A percentile compares a stretch with the other conserved stretches of the same genome.
phyloP scores from a whole-genome alignment of 2,888 invertebrate species.

The Agrochola circellaris region DNA sequence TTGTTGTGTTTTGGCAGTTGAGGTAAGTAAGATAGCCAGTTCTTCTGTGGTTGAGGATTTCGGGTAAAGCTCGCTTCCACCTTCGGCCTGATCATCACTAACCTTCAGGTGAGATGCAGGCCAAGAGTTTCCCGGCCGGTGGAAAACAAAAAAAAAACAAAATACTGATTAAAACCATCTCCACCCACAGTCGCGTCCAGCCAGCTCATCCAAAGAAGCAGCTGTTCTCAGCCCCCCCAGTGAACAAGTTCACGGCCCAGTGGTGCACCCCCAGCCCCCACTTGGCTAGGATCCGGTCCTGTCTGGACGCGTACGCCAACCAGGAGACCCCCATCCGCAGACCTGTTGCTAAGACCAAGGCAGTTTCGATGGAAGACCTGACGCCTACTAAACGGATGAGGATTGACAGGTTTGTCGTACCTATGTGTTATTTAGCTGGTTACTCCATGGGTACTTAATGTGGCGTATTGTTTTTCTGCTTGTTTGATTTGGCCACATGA shows the following conservation, averaged over 20 bases:
- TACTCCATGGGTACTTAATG: background rate
- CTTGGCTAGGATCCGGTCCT: constrained; percentile 80
- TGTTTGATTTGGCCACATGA: background rate
- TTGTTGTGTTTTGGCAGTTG: too few relatives aligned
- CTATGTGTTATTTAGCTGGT: background rate
- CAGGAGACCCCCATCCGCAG: constrained; percentile 65
- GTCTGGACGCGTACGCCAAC: constrained; percentile 77
- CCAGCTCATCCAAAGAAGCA: constrained; percentile 85
- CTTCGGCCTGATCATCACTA: too few relatives aligned
- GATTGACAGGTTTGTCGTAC: constrained; percentile 71
- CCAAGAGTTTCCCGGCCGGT: too few relatives aligned
- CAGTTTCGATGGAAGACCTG: constrained; percentile 86
- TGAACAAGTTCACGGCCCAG: constrained; percentile 85
- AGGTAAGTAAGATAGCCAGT: too few relatives aligned
- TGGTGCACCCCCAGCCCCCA: constrained; percentile 73
- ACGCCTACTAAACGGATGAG: constrained; percentile 82
- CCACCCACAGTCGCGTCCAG: constrained; percentile 76
- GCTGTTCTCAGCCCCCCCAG: constrained; percentile 83
- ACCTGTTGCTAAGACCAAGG: constrained; percentile 78
- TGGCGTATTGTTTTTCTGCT: background rate
- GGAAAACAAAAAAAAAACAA: too few relatives aligned
- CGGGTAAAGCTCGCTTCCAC: too few relatives aligned
- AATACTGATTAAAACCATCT: background rate
- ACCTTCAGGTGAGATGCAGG: too few relatives aligned
- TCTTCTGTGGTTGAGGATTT: too few relatives aligned